Evolutionary conservation across 2,797 vertebrate species (phyloP).

Genomic region (Cygnus olor): DNA sequence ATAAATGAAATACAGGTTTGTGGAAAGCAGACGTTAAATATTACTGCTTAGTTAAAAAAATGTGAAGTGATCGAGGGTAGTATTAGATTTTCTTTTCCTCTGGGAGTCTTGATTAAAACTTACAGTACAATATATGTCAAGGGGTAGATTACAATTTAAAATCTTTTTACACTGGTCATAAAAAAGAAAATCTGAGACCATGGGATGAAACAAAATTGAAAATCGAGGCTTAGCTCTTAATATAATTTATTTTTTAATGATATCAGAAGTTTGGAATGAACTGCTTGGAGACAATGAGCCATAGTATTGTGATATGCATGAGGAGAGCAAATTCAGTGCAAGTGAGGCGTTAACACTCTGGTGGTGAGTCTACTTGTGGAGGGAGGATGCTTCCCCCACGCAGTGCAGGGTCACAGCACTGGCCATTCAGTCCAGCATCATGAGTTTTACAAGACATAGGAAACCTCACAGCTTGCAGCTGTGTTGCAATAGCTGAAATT

Average conservation of each 20-base stretch:
- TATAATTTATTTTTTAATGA: conserved; percentile 71
- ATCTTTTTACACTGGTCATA: conserved; percentile 46
- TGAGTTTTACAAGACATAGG: not conserved
- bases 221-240: conserved; percentile 53
- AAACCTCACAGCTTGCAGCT: not conserved
- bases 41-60: conserved; percentile 9
- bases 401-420: not conserved
- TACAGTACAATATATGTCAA: conserved; percentile 48
- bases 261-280: conserved; percentile 68
- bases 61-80: conserved; percentile 42
- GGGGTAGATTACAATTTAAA: conserved; percentile 66
- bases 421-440: not conserved
- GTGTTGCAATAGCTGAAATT: not conserved
- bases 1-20: not conserved
- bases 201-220: conserved; percentile 56
- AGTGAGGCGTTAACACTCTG: conserved; percentile 30
- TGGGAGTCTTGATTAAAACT: conserved; percentile 60
- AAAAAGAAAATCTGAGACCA: conserved; percentile 60
- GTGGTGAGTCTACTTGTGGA: not conserved
- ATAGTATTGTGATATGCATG: conserved; percentile 13
- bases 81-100: conserved; percentile 52
- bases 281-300: conserved; percentile 65
- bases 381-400: not conserved
- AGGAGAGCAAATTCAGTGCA: conserved; percentile 15
- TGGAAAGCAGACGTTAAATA: conserved; percentile 40